Conservation (phyloP, 2,888 invertebrate species). For the Xanthostigma xanthostigma region DNA sequence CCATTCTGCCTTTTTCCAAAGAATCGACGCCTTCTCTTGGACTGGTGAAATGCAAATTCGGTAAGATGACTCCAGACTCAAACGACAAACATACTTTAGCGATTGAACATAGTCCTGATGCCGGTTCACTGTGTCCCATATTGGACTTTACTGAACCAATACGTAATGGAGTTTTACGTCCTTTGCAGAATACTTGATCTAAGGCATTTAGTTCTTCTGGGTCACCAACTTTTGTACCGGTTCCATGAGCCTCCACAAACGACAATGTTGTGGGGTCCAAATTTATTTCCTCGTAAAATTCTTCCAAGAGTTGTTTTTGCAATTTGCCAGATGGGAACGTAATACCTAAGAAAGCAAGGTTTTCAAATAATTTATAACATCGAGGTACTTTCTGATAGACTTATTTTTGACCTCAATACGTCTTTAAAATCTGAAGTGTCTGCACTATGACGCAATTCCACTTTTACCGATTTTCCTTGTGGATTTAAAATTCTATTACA, state of each 20-base stretch:
- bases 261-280: constrained; percentile 53
- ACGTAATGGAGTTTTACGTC: constrained; percentile 56
- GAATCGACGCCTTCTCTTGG: constrained; percentile 37
- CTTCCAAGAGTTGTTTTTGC: constrained; percentile 42
- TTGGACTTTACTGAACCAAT: constrained; percentile 92
- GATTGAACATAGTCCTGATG: constrained; percentile 67
- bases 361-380: no score
- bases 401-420: no score
- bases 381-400: no score
- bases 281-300: constrained; percentile 53
- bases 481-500: no score
- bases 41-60: constrained; percentile 64
- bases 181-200: constrained; percentile 60
- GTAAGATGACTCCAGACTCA: constrained; percentile 64
- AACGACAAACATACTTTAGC: constrained; percentile 60
- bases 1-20: constrained; percentile 42
- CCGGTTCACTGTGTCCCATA: constrained; percentile 83
- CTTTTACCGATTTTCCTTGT: no score
- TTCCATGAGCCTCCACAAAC: constrained; percentile 80
- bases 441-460: no score
- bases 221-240: constrained; percentile 74
- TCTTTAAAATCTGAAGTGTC: no score
- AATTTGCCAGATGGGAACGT: constrained; percentile 30
- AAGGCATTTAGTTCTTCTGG: constrained; percentile 81
- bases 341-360: constrained; percentile 11